phyloP scores from a whole-genome alignment of 2,888 invertebrate genomes.

The Zonitis immaculata region DNA sequence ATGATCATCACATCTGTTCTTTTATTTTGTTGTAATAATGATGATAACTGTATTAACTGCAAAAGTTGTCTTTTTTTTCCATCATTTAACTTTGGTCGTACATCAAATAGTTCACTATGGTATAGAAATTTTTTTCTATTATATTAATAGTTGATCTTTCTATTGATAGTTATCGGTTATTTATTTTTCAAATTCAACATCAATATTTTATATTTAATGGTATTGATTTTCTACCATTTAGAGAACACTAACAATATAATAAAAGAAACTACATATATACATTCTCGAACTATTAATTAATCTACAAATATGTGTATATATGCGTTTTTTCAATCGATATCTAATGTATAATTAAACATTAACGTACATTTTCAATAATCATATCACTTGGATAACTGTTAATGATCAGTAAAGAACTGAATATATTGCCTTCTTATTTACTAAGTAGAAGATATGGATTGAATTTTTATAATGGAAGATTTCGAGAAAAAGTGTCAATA shows the following conservation, averaged over 20 bases:
- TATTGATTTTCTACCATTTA: neutral
- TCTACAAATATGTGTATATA: neutral
- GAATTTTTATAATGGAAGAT: too few relatives aligned
- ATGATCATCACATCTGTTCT: neutral
- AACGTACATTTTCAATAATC: neutral
- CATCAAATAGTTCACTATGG: neutral
- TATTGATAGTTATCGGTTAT: neutral
- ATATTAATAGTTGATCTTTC: neutral
- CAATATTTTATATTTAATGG: neutral
- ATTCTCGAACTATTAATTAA: neutral
- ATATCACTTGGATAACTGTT: too few relatives aligned
- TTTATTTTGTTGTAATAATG: neutral
- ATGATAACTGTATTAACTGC: neutral
- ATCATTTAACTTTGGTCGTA: neutral
- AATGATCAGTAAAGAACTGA: too few relatives aligned
- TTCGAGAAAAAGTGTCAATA: too few relatives aligned
- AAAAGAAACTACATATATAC: neutral
- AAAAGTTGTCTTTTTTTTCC: neutral
- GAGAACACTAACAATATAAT: neutral
- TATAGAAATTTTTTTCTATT: too few relatives aligned
- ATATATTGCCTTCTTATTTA: too few relatives aligned
- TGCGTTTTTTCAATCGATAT: neutral
- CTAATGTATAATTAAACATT: neutral
- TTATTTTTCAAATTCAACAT: neutral
- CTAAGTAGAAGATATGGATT: too few relatives aligned